Conservation (phyloP, 2,888 invertebrate species). For the Thelaira solivaga region DNA sequence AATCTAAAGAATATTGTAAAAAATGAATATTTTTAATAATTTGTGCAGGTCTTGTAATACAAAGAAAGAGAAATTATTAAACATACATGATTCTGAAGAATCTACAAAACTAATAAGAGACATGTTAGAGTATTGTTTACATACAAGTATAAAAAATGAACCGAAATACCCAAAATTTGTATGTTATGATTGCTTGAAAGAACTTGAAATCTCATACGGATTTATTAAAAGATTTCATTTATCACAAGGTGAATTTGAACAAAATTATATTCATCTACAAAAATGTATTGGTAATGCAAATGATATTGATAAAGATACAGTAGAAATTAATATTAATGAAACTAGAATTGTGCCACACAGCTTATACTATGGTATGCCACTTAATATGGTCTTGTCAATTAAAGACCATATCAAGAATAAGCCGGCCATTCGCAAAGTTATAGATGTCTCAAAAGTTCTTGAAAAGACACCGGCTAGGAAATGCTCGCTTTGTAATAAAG, state of each 20-base stretch:
- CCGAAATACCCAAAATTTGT: constrained; percentile 70
- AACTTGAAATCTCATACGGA: constrained; percentile 68
- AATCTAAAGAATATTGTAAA: not conserved
- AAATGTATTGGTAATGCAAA: not conserved
- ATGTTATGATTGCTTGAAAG: constrained; percentile 69
- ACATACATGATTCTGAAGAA: not conserved
- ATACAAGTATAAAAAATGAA: constrained; percentile 31
- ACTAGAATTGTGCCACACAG: too few species aligned
- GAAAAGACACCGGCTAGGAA: not conserved
- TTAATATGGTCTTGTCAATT: too few species aligned
- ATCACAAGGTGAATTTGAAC: constrained; percentile 67
- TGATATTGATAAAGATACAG: not conserved
- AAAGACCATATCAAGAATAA: not conserved
- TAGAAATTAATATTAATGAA: too few species aligned
- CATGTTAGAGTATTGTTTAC: constrained; percentile 56
- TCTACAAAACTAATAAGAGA: not conserved
- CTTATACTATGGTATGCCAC: too few species aligned
- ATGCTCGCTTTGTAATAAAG: constrained; percentile 37
- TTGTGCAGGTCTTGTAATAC: constrained; percentile 27
- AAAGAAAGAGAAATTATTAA: constrained; percentile 8
- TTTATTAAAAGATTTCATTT: constrained; percentile 68
- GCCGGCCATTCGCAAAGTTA: not conserved
- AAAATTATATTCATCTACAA: not conserved
- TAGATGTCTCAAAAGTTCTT: not conserved
- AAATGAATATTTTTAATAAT: constrained; percentile 21